These are phyloP conservation scores for Tetramorium alpestre DNA, from an alignment of 1,140 invertebrate genomes.

Conservation along the genomic window DNA sequence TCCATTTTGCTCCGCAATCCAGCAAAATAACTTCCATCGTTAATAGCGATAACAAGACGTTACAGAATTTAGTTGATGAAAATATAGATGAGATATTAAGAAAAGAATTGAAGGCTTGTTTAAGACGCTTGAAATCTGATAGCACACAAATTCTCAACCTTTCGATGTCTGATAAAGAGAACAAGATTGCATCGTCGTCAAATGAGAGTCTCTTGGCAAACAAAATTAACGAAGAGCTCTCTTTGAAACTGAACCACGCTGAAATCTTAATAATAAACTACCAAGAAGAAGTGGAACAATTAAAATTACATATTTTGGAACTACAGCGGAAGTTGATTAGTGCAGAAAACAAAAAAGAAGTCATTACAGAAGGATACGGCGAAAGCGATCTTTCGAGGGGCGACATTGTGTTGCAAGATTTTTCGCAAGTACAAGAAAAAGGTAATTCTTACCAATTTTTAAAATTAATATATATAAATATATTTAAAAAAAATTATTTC, in stretches of 20 bases:
- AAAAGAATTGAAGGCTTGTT: constrained; percentile 88
- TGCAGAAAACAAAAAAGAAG: constrained; percentile 86
- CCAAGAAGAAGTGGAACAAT: constrained; percentile 85
- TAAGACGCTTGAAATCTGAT: constrained; percentile 88
- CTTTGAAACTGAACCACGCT: constrained; percentile 82
- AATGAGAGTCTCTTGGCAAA: constrained; percentile 70
- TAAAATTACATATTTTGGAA: constrained; percentile 88
- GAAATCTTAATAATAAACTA: constrained; percentile 85
- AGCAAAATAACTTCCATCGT: constrained; percentile 88
- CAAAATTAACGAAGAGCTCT: constrained; percentile 78
- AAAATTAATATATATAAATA: neutral
- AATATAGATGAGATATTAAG: constrained; percentile 87
- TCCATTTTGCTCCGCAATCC: constrained; percentile 90
- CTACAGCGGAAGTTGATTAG: constrained; percentile 83
- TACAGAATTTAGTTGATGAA: constrained; percentile 76
- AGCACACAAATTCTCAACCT: constrained; percentile 89
- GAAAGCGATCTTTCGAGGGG: constrained; percentile 80
- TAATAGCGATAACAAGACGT: constrained; percentile 84
- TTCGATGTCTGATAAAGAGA: constrained; percentile 81
- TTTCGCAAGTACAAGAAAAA: constrained; percentile 83
- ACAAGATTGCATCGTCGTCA: constrained; percentile 41
- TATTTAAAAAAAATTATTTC: neutral
- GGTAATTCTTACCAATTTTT: constrained; percentile 71
- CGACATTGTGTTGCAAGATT: constrained; percentile 78
- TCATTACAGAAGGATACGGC: constrained; percentile 89